phyloP scores from a whole-genome alignment of 2,888 invertebrate species.

The Cataglyphis cursor region DNA sequence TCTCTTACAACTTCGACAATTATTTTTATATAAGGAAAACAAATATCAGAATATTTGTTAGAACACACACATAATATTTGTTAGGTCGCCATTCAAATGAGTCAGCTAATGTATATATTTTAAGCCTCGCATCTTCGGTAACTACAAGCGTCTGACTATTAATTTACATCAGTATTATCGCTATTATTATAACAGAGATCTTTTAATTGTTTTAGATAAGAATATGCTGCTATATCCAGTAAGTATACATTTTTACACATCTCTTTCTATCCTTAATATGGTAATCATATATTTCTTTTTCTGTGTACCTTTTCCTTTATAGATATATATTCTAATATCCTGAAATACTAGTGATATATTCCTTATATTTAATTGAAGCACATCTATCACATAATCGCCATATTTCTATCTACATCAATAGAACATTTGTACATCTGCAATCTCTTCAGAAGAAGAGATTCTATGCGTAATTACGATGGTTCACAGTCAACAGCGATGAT shows the following conservation, averaged over 20 bases:
- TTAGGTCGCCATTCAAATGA: not conserved
- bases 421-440: slow-evolving; percentile 46
- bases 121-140: slow-evolving; percentile 37
- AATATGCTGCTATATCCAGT: not conserved
- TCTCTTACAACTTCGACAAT: not conserved
- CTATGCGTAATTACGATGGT: not conserved
- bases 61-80: slow-evolving; percentile 6
- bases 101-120: not conserved
- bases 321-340: not conserved
- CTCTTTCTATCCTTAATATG: not conserved
- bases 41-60: slow-evolving; percentile 12
- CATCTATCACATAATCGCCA: slow-evolving; percentile 39
- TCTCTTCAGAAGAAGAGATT: slow-evolving; percentile 29
- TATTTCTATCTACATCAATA: slow-evolving; percentile 12
- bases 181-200: not conserved
- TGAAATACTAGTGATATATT: not conserved
- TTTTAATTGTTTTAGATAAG: not conserved
- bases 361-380: slow-evolving; percentile 35
- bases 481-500: slow-evolving; percentile 45
- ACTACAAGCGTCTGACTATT: slow-evolving; percentile 11
- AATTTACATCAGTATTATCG: slow-evolving; percentile 1
- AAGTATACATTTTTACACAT: slow-evolving; percentile 45
- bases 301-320: not conserved
- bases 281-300: not conserved
- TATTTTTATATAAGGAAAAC: not conserved